Base-by-base conservation (phyloP, 1,140 invertebrate species). In the Neodiprion fabricii region DNA sequence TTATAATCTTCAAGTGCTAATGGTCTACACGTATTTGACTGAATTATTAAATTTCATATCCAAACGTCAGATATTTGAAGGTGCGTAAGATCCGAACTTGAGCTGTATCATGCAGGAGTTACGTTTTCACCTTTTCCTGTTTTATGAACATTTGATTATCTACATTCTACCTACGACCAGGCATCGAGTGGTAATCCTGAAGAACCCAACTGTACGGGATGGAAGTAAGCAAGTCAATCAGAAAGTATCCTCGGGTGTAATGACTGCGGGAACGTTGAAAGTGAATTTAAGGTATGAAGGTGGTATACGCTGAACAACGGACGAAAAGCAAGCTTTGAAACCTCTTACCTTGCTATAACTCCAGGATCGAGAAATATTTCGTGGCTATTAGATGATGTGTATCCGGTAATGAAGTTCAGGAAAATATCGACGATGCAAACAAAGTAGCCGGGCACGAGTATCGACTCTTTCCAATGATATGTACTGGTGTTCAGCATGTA, bases 401-500 rank as follows among this genome's bases (percentile, higher is more conserved):
- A 82, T 69, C 83, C 85, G 10, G 85, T 86, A 11, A 85, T 74
- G 48, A 83, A 85, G 77, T 82, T 85, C 14, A 86, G 66, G 10
- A 77, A 10, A 66, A 85, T 82, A 40, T 86, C 85, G 1, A 83
- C 14, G 9, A 84, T 72, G 21, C 82, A 84, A 11, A 84, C 9
- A 7, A 66, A 14, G 7, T 77, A 82, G 9, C 70, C 76, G 7
- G 83, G 79, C 69, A 78, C 74, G 2, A 83, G 66, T 9, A 74
- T 61, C 21, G n/a, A 67, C 69, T 14, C 48, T 70, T 79, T n/a
- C 67, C 78, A 12, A 76, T 77, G 17, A 86, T 71, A 67, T 79
- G 78, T 40, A 61, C 11, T 17, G 3, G 5, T 61, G 7, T 61
- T 61, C 53, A 61, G n/a, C 53, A 61, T 61, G 53, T 80, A 73